Percentiles rank a stretch among this genome's conserved stretches.
These are phyloP conservation scores for Xylocopa sonorina DNA, from an alignment of 1,140 invertebrate species.

Conservation along the genomic window DNA sequence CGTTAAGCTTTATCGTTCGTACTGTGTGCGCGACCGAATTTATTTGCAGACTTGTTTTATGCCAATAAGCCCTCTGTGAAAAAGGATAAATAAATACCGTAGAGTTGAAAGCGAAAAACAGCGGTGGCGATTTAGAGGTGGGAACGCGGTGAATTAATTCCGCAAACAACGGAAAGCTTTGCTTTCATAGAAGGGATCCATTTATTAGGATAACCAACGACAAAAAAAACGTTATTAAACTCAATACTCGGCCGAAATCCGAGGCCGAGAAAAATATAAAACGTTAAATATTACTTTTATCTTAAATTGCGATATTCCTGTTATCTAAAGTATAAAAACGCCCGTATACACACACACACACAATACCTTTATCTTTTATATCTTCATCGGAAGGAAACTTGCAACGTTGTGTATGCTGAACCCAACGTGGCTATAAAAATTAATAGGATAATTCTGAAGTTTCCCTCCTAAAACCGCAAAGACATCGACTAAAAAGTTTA, in stretches of 20 bases:
- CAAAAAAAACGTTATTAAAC: too few species aligned
- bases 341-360: too few species aligned
- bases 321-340: too few species aligned
- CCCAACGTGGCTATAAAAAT: neutral
- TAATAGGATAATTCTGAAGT: neutral
- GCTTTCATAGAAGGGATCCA: neutral
- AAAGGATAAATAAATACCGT: slow-evolving; percentile 3
- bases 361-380: neutral
- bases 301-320: too few species aligned
- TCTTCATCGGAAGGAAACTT: neutral
- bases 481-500: neutral
- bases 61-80: slow-evolving; percentile 15
- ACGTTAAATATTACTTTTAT: too few species aligned
- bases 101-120: neutral
- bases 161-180: neutral
- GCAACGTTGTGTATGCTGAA: neutral
- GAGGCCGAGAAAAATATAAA: too few species aligned
- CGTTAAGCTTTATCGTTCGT: slow-evolving; percentile 29
- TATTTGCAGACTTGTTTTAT: slow-evolving; percentile 31
- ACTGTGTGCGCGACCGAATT: neutral
- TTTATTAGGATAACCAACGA: too few species aligned
- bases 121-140: too few species aligned
- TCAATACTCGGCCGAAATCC: too few species aligned
- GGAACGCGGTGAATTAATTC: neutral
- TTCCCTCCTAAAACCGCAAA: neutral